Base-by-base conservation (phyloP, 1,140 invertebrate genomes). In the Drosophila athabasca region DNA sequence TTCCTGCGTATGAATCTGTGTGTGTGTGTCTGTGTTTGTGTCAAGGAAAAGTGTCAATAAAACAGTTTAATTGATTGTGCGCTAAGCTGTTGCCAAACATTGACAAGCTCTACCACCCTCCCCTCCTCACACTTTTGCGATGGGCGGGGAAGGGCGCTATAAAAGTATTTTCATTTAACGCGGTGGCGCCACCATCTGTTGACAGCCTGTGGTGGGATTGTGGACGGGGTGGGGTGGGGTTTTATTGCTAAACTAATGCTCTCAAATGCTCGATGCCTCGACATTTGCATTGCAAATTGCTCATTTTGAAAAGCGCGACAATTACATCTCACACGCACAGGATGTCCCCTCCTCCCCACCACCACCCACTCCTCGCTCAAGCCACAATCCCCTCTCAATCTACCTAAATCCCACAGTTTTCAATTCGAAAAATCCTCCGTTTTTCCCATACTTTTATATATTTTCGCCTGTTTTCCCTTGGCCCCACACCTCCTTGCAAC, bases 231-330 rank as follows among this genome's bases (percentile, higher is more conserved):
- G 11, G 9, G 35, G 35, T 13, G 35, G 9, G 65, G 57, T 57
- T 62, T 74, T 29, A 55, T 57, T 62, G 59, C 49, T 62, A 73
- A 88, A 88, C 79, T 88, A 88, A 89, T 88, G 83, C 83, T 31
- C 29, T 31, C 29, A 4, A 31, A 31, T 31, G 8, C 31, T 35
- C 31, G 31, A 9, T 35, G 35, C 35, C 35, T 70, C 73, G 68
- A 83, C 79, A 87, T 87, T 87, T 88, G 83, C 83, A 88, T 88
- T 88, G 83, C 84, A 88, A 88, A 88, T 88, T 88, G 83, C 76
- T 76, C 83, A 83, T 83, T 88, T 83, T 58, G 64, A 76, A 83
- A 76, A 88, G 79, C 69, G 75, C 83, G 78, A 87, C 83, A 88
- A 87, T 87, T 88, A 87, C 79, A 88, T 53, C 65, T 39, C 45